Conservation (phyloP, 2,888 invertebrate genomes). For the Rhogogaster chlorosoma region DNA sequence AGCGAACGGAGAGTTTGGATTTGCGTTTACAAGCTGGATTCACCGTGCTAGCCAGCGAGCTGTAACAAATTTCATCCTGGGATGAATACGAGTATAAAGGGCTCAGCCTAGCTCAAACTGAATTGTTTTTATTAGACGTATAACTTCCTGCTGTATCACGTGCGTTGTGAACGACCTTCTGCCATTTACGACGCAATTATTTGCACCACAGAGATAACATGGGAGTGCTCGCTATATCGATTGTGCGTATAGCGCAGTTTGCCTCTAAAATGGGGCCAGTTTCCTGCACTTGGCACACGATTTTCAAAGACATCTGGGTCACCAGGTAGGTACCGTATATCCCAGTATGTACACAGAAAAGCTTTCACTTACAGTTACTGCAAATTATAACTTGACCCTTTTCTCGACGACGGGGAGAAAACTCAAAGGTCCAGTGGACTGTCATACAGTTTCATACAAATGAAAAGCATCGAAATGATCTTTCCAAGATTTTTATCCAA, state of each 20-base stretch:
- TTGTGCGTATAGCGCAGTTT: neutral
- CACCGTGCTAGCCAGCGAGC: neutral
- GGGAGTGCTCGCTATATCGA: neutral
- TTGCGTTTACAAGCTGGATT: neutral
- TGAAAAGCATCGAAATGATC: neutral
- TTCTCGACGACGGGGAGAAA: neutral
- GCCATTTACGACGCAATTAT: slow-evolving; percentile 38
- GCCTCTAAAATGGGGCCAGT: neutral
- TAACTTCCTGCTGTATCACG: slow-evolving; percentile 28
- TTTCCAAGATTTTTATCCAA: neutral
- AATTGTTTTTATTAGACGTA: slow-evolving; percentile 29
- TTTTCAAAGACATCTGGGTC: neutral
- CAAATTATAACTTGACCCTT: neutral
- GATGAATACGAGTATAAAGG: neutral
- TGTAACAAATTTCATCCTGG: slow-evolving; percentile 4
- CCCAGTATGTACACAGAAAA: neutral
- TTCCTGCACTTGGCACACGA: neutral
- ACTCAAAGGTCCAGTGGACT: neutral
- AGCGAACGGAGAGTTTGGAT: neutral
- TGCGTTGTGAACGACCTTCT: slow-evolving; percentile 15
- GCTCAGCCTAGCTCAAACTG: slow-evolving; percentile 6
- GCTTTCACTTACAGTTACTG: neutral
- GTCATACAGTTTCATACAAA: neutral
- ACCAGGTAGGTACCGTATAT: neutral
- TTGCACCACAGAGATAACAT: slow-evolving; percentile 16